Evolutionary conservation across 2,113 vertebrate genomes (phyloP).

Genomic region (Rutilus rutilus): DNA sequence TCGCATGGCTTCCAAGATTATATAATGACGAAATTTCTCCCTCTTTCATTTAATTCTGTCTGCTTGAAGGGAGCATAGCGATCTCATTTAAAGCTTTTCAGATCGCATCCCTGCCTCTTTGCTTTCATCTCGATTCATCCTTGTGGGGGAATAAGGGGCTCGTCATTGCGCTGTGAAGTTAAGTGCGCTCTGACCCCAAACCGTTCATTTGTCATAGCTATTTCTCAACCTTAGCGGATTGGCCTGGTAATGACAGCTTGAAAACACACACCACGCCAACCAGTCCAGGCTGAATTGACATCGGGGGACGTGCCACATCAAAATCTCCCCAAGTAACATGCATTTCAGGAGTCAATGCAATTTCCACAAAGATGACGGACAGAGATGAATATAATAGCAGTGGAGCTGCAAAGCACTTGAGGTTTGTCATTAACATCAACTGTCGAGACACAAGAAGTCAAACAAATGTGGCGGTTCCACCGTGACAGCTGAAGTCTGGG

Average conservation of each 20-base stretch:
- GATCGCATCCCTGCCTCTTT: slow-evolving; percentile 10
- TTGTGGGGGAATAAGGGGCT: not conserved
- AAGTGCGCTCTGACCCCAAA: slow-evolving; percentile 8
- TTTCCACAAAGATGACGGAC: slow-evolving; percentile 28
- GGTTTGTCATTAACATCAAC: slow-evolving; percentile 25
- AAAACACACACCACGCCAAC: not conserved
- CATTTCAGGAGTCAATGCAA: slow-evolving; percentile 25
- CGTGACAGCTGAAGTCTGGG: slow-evolving; percentile 28
- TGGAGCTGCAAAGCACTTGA: slow-evolving; percentile 28
- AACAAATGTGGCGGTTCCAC: slow-evolving; percentile 4
- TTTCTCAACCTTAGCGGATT: slow-evolving; percentile 9
- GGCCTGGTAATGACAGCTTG: slow-evolving; percentile 17
- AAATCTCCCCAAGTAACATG: not conserved
- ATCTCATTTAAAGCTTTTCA: slow-evolving; percentile 31
- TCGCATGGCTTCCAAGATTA: slow-evolving; percentile 21
- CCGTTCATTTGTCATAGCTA: slow-evolving; percentile 36
- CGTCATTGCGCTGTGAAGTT: not conserved
- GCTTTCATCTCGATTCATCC: not conserved
- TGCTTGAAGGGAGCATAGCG: slow-evolving; percentile 37
- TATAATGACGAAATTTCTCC: not conserved
- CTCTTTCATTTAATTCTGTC: slow-evolving; percentile 32
- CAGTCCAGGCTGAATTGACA: not conserved
- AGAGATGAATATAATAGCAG: slow-evolving; percentile 30
- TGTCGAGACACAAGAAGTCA: slow-evolving; percentile 16
- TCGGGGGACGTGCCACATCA: slow-evolving; percentile 19